phyloP scores from a whole-genome alignment of 2,888 invertebrate genomes.

The Rhagonycha fulva region DNA sequence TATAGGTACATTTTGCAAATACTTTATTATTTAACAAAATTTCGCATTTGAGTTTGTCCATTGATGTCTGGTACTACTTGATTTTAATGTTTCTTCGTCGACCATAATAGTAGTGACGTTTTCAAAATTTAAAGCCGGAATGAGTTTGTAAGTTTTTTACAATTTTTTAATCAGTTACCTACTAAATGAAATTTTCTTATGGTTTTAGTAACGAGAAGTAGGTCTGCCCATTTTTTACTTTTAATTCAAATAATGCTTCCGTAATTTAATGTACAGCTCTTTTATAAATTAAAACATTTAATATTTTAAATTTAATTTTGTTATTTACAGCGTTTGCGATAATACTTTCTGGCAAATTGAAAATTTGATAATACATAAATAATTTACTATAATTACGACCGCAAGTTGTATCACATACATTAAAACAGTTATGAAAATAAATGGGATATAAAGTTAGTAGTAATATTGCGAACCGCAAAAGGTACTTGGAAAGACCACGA shows the following conservation, averaged over 20 bases:
- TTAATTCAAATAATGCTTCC: not conserved
- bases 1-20: too few relatives aligned
- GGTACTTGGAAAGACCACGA: constrained; percentile 8
- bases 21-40: too few relatives aligned
- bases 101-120: too few relatives aligned
- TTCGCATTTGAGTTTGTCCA: too few relatives aligned
- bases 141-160: too few relatives aligned
- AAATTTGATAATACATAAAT: constrained; percentile 2
- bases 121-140: too few relatives aligned
- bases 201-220: too few relatives aligned
- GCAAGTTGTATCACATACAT: not conserved
- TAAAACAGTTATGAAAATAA: constrained; percentile 6
- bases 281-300: not conserved
- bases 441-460: constrained; percentile 1
- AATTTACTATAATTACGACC: constrained; percentile 1
- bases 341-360: not conserved
- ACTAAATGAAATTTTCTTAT: too few relatives aligned
- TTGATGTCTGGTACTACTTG: too few relatives aligned
- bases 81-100: too few relatives aligned
- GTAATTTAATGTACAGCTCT: not conserved
- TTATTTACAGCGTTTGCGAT: not conserved
- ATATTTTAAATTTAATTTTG: not conserved
- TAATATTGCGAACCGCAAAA: constrained; percentile 7
- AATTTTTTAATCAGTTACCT: too few relatives aligned
- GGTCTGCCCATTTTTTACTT: too few relatives aligned